phyloP scores from a whole-genome alignment of 2,113 vertebrate species.

The Dicrurus megarhynchus region DNA sequence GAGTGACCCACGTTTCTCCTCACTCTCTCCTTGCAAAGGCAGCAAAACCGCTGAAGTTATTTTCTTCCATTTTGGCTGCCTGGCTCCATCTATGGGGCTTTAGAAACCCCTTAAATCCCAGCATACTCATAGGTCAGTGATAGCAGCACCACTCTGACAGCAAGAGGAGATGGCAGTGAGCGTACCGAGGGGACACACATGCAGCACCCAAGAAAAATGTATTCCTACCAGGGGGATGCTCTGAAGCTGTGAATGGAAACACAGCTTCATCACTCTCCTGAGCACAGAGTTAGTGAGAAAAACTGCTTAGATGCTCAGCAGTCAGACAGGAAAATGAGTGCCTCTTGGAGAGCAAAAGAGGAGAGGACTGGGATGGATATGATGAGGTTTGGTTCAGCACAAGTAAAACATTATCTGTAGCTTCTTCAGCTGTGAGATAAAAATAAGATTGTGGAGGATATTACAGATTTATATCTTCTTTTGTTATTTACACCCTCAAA shows the following conservation, averaged over 20 bases:
- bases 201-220: background rate
- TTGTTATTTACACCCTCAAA: background rate
- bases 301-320: background rate
- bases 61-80: background rate
- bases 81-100: background rate
- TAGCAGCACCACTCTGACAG: background rate
- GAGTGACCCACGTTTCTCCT: background rate
- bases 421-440: background rate
- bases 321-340: background rate
- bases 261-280: background rate
- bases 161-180: background rate
- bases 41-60: background rate
- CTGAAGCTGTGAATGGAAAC: background rate
- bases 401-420: background rate
- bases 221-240: background rate
- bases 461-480: background rate
- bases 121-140: background rate
- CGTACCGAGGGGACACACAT: rapidly evolving
- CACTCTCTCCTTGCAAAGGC: background rate
- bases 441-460: background rate
- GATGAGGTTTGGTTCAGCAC: background rate
- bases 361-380: rapidly evolving
- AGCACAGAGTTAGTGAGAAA: background rate
- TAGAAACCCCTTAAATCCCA: background rate
- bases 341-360: background rate